Evolutionary conservation across 2,113 vertebrate genomes (phyloP).

Genomic region (Brachirus orientalis): DNA sequence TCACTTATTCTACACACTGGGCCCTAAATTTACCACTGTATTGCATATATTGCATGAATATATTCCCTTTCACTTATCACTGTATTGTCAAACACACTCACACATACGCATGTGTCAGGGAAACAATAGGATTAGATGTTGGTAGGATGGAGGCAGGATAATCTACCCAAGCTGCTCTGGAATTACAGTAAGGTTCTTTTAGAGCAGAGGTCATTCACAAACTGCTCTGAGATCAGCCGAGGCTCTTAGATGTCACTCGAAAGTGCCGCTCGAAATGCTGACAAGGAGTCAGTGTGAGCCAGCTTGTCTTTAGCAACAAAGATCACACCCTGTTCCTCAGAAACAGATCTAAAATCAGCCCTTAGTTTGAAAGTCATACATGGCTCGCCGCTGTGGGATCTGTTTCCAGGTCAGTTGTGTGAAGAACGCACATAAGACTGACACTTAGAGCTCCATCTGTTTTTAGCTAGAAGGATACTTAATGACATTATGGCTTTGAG

Average conservation of each 20-base stretch:
- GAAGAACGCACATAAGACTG: constrained; percentile 19
- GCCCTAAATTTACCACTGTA: constrained; percentile 27
- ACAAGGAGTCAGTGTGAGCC: constrained; percentile 30
- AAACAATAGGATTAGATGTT: constrained; percentile 80
- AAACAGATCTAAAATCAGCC: constrained; percentile 42
- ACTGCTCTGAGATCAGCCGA: constrained; percentile 68
- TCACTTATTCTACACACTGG: no score
- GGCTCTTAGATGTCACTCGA: constrained; percentile 22
- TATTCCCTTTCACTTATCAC: constrained; percentile 51
- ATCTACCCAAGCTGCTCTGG: constrained; percentile 81
- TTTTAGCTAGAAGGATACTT: constrained; percentile 69
- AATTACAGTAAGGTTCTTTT: constrained; percentile 82
- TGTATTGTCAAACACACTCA: constrained; percentile 37
- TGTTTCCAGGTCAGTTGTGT: constrained; percentile 54
- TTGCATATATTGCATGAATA: constrained; percentile 37
- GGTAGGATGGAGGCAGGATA: constrained; percentile 77
- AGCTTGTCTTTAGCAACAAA: constrained; percentile 7
- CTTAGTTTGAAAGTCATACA: constrained; percentile 4
- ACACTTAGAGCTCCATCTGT: constrained; percentile 56
- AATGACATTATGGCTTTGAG: constrained; percentile 59
- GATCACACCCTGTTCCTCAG: constrained; percentile 35
- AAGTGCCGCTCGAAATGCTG: constrained; percentile 14
- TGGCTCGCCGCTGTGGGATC: constrained; percentile 7
- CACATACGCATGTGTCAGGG: constrained; percentile 34
- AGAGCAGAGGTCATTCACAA: constrained; percentile 72